phyloP scores from a whole-genome alignment of 1,140 invertebrate species.

The Dolichoris vasculosae region DNA sequence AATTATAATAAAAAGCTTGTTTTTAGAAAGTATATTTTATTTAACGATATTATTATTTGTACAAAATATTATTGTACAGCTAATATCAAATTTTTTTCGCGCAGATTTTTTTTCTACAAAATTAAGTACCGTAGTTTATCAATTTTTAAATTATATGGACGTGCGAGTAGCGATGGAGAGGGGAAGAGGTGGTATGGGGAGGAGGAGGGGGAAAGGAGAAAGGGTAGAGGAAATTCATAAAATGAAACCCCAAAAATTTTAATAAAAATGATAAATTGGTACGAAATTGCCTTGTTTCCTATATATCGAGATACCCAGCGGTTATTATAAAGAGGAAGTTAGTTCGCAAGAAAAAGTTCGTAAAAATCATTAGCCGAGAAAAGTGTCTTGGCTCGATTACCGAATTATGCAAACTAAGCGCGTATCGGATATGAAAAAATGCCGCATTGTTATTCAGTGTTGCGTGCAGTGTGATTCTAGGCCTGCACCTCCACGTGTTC shows the following conservation, averaged over 20 bases:
- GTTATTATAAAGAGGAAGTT: neutral
- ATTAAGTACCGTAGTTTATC: too few species aligned
- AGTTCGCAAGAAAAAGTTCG: neutral
- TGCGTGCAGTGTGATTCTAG: neutral
- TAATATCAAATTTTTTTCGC: too few species aligned
- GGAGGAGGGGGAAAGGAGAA: too few species aligned
- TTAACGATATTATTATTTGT: too few species aligned
- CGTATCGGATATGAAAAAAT: neutral
- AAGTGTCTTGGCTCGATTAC: neutral
- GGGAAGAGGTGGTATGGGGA: too few species aligned
- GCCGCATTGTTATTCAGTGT: constrained; percentile 5
- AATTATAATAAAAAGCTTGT: neutral
- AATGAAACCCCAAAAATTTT: too few species aligned
- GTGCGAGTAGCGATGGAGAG: too few species aligned
- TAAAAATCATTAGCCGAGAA: neutral
- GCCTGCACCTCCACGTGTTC: neutral
- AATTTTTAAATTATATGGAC: too few species aligned
- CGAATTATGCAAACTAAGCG: constrained; percentile 24
- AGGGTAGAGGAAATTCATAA: too few species aligned
- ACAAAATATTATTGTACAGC: too few species aligned
- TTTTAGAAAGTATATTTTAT: neutral
- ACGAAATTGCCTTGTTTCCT: neutral
- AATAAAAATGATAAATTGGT: too few species aligned
- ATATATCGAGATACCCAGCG: neutral
- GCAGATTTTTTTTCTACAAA: too few species aligned